phyloP scores from a whole-genome alignment of 2,797 vertebrate genomes.

The Percopsis omiscomaycus region DNA sequence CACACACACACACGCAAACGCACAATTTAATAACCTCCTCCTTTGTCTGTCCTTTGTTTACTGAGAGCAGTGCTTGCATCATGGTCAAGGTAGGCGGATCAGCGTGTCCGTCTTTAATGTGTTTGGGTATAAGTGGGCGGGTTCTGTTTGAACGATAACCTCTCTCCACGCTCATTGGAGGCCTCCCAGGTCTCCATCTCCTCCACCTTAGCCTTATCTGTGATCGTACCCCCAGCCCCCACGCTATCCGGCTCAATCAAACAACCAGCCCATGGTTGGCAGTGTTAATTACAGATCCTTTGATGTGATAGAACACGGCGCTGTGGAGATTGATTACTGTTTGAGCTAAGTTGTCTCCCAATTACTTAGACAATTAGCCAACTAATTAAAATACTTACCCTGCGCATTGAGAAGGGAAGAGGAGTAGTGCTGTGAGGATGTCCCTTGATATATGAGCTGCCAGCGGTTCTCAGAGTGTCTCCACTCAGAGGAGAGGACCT shows the following conservation, averaged over 20 bases:
- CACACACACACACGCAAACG: conserved; percentile 4
- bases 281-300: conserved; percentile 97
- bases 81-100: conserved; percentile 18
- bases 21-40: conserved; percentile 33
- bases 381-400: conserved; percentile 99
- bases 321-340: conserved; percentile 99
- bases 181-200: conserved; percentile 63
- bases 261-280: conserved; percentile 83
- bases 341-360: conserved; percentile 99
- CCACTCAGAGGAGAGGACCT: conserved; percentile 8
- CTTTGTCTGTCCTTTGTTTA: conserved; percentile 51
- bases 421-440: conserved; percentile 80
- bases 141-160: conserved; percentile 59
- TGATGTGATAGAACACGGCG: conserved; percentile 98
- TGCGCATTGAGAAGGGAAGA: conserved; percentile 92
- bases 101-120: conserved; percentile 41
- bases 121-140: conserved; percentile 39
- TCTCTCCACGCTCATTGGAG: conserved; percentile 65
- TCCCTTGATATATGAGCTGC: conserved; percentile 89
- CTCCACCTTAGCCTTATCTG: conserved; percentile 74
- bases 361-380: conserved; percentile 99
- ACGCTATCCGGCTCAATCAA: conserved; percentile 72
- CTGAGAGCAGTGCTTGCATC: conserved; percentile 54
- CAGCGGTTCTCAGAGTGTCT: conserved; percentile 77
- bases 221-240: conserved; percentile 68